A percentile compares a stretch with the other conserved stretches of the same genome.
phyloP scores from a whole-genome alignment of 2,113 vertebrate genomes.

The Aspiorhynchus laticeps region DNA sequence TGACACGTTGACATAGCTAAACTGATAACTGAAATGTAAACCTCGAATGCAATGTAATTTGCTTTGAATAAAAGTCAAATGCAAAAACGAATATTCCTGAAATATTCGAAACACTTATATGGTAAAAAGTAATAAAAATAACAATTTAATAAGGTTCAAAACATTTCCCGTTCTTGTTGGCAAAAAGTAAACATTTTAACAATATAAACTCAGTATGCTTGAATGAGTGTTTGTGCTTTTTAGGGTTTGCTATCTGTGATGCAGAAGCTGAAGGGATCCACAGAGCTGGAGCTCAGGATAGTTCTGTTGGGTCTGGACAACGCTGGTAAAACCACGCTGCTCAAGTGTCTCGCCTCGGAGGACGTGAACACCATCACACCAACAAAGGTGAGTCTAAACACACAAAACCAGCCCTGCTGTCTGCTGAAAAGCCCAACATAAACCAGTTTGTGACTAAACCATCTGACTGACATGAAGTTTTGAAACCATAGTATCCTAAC shows the following conservation, averaged over 20 bases:
- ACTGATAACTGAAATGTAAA: no score
- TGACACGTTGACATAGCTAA: not conserved
- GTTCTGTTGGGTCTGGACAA: conserved; percentile 78
- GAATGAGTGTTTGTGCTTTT: not conserved
- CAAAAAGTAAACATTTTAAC: not conserved
- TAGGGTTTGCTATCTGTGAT: conserved; percentile 77
- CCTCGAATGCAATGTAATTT: no score
- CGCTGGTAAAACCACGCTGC: conserved; percentile 76
- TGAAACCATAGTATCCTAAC: not conserved
- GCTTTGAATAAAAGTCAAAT: no score
- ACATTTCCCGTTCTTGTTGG: not conserved
- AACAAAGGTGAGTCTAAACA: conserved; percentile 67
- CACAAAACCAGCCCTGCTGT: not conserved
- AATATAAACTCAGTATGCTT: not conserved
- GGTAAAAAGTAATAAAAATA: not conserved
- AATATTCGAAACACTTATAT: not conserved
- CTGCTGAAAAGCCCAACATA: not conserved
- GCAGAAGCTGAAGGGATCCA: conserved; percentile 70
- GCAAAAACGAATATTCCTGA: not conserved
- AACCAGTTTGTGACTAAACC: not conserved
- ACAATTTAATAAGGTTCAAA: not conserved
- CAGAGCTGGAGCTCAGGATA: conserved; percentile 71
- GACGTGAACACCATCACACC: conserved; percentile 77
- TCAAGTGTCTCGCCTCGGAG: conserved; percentile 71
- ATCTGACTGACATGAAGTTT: not conserved